Percentiles rank a stretch among this genome's conserved stretches.
These are phyloP conservation scores for Drosophila picticornis DNA, from an alignment of 2,888 invertebrate genomes.

Conservation along the genomic window DNA sequence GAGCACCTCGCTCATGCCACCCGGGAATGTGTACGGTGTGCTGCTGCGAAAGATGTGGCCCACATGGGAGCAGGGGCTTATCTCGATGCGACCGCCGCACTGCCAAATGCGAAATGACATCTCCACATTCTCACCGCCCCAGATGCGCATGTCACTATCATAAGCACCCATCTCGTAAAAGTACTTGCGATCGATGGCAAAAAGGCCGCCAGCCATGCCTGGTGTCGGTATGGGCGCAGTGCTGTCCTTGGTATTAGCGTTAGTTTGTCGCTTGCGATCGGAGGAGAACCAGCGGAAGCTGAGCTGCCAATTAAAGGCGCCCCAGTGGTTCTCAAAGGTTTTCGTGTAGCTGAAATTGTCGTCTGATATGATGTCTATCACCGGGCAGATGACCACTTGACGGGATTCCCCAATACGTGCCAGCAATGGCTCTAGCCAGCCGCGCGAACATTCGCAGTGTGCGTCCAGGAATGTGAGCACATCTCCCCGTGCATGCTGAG, in stretches of 20 bases:
- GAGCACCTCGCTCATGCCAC: conserved; percentile 92
- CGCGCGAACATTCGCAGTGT: conserved; percentile 96
- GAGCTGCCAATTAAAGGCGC: conserved; percentile 98
- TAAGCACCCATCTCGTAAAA: conserved; percentile 95
- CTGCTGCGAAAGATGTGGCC: conserved; percentile 96
- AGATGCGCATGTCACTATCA: conserved; percentile 95
- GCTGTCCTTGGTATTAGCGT: conserved; percentile 85
- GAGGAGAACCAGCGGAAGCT: conserved; percentile 88
- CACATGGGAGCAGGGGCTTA: conserved; percentile 96
- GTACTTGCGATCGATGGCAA: conserved; percentile 93
- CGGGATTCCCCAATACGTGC: conserved; percentile 86
- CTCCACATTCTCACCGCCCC: conserved; percentile 99
- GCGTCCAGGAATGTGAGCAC: conserved; percentile 97
- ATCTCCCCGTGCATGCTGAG: conserved; percentile 89
- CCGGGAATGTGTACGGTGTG: conserved; percentile 98
- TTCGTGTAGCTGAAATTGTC: conserved; percentile 98
- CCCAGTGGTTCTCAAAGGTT: conserved; percentile 96
- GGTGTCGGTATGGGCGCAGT: conserved; percentile 92
- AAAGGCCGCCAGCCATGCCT: conserved; percentile 96
- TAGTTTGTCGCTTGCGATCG: conserved; percentile 62
- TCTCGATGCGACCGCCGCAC: conserved; percentile 96
- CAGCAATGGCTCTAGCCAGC: conserved; percentile 92
- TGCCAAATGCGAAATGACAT: conserved; percentile 98
- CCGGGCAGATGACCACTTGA: conserved; percentile 87
- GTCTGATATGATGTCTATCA: conserved; percentile 97